A percentile compares a stretch with the other conserved stretches of the same genome.
Evolutionary conservation across 1,140 invertebrate species (phyloP).

Genomic region (Drosophila setifemur): DNA sequence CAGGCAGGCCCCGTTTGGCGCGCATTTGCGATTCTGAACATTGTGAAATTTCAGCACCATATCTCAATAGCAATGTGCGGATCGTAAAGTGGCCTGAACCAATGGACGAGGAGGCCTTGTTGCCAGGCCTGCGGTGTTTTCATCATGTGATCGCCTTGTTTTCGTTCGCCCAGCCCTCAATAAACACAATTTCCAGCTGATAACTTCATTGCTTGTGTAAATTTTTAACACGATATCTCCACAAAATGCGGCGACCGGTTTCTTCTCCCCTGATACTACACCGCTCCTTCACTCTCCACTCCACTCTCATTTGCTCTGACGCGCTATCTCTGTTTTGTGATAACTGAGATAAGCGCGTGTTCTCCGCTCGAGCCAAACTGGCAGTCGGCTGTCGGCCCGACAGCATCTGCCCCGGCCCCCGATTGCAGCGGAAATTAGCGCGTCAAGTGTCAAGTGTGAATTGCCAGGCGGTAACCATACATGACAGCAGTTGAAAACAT

Average conservation of each 20-base stretch:
- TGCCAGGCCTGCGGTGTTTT: conserved; percentile 12
- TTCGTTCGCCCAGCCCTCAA: conserved; percentile 45
- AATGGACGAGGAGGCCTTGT: conserved; percentile 16
- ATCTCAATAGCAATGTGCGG: conserved; percentile 50
- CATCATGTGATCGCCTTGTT: conserved; percentile 25
- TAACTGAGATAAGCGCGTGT: conserved; percentile 23
- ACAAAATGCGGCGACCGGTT: conserved; percentile 12
- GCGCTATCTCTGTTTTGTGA: background rate
- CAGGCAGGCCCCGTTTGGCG: conserved; percentile 39
- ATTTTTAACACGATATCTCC: conserved; percentile 77
- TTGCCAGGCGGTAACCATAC: conserved; percentile 70
- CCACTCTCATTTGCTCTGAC: conserved; percentile 21
- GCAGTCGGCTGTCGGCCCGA: conserved; percentile 1
- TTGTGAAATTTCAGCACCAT: conserved; percentile 78
- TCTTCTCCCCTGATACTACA: background rate
- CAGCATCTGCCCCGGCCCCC: conserved; percentile 12
- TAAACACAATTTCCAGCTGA: conserved; percentile 72
- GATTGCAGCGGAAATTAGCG: conserved; percentile 69
- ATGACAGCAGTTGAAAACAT: conserved; percentile 67
- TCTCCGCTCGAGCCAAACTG: conserved; percentile 15
- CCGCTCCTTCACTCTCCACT: background rate
- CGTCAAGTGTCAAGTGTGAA: conserved; percentile 76
- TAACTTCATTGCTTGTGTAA: conserved; percentile 70
- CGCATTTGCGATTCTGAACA: conserved; percentile 41
- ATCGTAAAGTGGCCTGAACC: conserved; percentile 54